Evolutionary conservation across 2,797 vertebrate species (phyloP).

Genomic region (Alcedo atthis): DNA sequence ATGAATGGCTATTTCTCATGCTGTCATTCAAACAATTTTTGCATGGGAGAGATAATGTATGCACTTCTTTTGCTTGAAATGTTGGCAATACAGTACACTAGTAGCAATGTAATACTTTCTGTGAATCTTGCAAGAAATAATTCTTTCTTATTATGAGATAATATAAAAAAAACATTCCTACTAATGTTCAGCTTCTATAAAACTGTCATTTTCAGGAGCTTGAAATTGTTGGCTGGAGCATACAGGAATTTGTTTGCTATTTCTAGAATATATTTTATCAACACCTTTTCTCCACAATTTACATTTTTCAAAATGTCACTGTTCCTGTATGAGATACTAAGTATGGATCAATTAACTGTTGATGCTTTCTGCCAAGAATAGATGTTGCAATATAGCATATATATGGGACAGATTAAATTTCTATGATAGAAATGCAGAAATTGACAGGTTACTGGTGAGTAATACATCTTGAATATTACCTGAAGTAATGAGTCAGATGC

Average conservation of each 20-base stretch:
- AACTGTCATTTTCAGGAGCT: slow-evolving; percentile 18
- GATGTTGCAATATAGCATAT: slow-evolving; percentile 13
- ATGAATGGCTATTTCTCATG: not conserved
- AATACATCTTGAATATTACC: slow-evolving; percentile 52
- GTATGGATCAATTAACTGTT: slow-evolving; percentile 67
- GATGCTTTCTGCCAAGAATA: slow-evolving; percentile 69
- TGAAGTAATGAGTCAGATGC: slow-evolving; percentile 46
- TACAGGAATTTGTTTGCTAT: slow-evolving; percentile 60
- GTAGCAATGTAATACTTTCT: not conserved
- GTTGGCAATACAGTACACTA: not conserved
- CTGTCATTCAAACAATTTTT: not conserved
- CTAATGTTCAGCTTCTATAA: not conserved
- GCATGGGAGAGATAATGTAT: not conserved
- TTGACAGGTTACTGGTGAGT: slow-evolving; percentile 46
- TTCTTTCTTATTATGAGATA: not conserved
- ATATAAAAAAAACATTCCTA: not conserved
- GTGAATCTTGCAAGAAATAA: not conserved
- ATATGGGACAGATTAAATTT: slow-evolving; percentile 49
- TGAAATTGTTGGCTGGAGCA: slow-evolving; percentile 16
- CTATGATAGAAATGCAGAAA: slow-evolving; percentile 38
- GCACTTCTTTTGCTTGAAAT: not conserved
- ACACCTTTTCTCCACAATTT: slow-evolving; percentile 60
- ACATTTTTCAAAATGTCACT: slow-evolving; percentile 68
- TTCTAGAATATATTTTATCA: slow-evolving; percentile 68
- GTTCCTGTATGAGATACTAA: slow-evolving; percentile 65